A percentile compares a stretch with the other conserved stretches of the same genome.
Conservation (phyloP, 2,888 invertebrate species). For the Zygaena filipendulae region DNA sequence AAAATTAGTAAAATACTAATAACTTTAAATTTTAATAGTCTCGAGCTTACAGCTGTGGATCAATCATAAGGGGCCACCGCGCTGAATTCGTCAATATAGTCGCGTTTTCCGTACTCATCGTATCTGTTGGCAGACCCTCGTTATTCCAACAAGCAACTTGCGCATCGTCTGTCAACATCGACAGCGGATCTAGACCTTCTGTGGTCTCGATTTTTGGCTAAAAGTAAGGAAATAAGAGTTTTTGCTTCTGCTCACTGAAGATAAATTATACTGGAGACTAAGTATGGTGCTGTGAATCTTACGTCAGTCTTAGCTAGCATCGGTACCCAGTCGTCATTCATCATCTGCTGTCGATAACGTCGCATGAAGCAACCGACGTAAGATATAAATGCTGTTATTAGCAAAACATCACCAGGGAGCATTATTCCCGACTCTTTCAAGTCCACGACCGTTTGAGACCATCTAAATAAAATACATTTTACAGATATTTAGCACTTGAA, state of each 20-base stretch:
- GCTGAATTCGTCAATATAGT: constrained; percentile 90
- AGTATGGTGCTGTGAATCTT: constrained; percentile 14
- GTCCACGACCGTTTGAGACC: constrained; percentile 60
- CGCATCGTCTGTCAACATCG: constrained; percentile 92
- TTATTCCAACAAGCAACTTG: constrained; percentile 95
- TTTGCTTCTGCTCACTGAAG: too few species aligned
- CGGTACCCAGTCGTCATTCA: constrained; percentile 85
- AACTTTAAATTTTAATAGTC: too few species aligned
- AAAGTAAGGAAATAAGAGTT: too few species aligned
- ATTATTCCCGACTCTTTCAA: constrained; percentile 78
- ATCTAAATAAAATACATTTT: too few species aligned
- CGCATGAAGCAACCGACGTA: constrained; percentile 95
- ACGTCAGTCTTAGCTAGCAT: constrained; percentile 75
- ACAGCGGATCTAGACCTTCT: constrained; percentile 81
- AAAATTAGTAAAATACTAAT: constrained; percentile 23
- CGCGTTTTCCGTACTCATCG: constrained; percentile 96
- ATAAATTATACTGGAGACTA: not conserved
- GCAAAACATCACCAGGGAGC: constrained; percentile 88
- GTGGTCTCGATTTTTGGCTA: constrained; percentile 83
- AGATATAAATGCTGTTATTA: constrained; percentile 93
- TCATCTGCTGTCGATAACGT: constrained; percentile 80
- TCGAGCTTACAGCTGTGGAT: constrained; percentile 90
- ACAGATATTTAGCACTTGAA: not conserved
- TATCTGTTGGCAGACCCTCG: constrained; percentile 90
- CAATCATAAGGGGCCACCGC: constrained; percentile 95